Evolutionary conservation across 2,888 invertebrate species (phyloP).

Genomic region (Brenthis hecate): DNA sequence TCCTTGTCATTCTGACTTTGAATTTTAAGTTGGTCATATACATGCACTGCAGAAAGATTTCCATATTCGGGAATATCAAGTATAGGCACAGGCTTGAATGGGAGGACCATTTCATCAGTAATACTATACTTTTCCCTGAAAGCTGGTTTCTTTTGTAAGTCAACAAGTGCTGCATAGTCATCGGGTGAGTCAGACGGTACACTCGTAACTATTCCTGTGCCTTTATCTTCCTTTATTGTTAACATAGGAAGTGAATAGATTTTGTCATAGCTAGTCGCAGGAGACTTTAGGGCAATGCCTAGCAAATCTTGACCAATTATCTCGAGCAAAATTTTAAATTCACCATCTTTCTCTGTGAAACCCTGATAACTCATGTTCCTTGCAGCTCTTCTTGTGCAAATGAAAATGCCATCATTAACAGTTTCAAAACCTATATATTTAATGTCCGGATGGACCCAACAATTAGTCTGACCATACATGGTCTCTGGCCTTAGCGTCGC

Average conservation of each 20-base stretch:
- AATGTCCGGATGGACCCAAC: conserved; percentile 98
- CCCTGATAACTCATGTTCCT: conserved; percentile 98
- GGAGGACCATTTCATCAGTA: conserved; percentile 86
- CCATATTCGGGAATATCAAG: conserved; percentile 96
- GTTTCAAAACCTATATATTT: conserved; percentile 94
- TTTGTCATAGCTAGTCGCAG: conserved; percentile 90
- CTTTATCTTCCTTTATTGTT: conserved; percentile 98
- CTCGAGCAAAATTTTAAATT: conserved; percentile 86
- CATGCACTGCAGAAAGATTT: conserved; percentile 90
- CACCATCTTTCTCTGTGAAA: conserved; percentile 91
- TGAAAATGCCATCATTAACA: conserved; percentile 88
- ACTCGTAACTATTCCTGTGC: conserved; percentile 98
- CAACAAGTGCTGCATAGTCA: conserved; percentile 97
- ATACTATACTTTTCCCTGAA: conserved; percentile 96
- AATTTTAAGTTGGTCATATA: conserved; percentile 95
- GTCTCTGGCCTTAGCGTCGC: conserved; percentile 99
- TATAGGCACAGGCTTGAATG: conserved; percentile 89
- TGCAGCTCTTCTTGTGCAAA: conserved; percentile 94
- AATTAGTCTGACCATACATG: conserved; percentile 99
- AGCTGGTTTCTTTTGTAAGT: conserved; percentile 96
- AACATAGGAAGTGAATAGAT: conserved; percentile 98
- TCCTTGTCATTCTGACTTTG: conserved; percentile 98
- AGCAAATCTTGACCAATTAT: conserved; percentile 89
- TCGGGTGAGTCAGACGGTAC: conserved; percentile 99
- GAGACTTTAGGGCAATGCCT: conserved; percentile 92